Conservation (phyloP, 1,140 invertebrate genomes). For the Zaprionus tsacasi region DNA sequence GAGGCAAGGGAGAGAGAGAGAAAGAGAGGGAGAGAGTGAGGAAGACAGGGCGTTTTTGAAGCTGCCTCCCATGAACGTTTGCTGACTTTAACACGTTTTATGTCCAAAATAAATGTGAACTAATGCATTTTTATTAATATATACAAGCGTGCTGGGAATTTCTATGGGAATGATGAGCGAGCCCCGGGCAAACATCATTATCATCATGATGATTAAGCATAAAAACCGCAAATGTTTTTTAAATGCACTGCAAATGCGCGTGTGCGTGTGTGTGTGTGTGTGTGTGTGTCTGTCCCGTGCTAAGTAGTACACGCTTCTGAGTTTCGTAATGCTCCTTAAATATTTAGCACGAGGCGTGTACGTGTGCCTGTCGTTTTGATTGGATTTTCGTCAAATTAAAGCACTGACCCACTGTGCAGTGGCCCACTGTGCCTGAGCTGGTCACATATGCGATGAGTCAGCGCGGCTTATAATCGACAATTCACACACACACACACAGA, state of each 20-base stretch:
- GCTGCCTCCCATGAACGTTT: slow-evolving; percentile 51
- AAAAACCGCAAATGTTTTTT: slow-evolving; percentile 82
- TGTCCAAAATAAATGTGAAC: slow-evolving; percentile 81
- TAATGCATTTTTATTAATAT: slow-evolving; percentile 84
- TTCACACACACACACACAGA: slow-evolving; percentile 39
- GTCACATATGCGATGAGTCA: slow-evolving; percentile 43
- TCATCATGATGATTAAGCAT: slow-evolving; percentile 71
- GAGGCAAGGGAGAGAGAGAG: slow-evolving; percentile 30
- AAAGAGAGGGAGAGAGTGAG: background rate
- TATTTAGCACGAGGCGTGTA: slow-evolving; percentile 72
- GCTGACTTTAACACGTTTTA: slow-evolving; percentile 78
- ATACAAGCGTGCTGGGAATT: slow-evolving; percentile 82
- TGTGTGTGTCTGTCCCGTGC: slow-evolving; percentile 18
- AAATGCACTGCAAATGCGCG: slow-evolving; percentile 78
- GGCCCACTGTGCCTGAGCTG: background rate
- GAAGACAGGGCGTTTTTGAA: slow-evolving; percentile 28
- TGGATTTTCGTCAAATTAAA: slow-evolving; percentile 50
- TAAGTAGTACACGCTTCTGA: slow-evolving; percentile 61
- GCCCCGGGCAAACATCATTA: slow-evolving; percentile 26
- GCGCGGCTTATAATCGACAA: slow-evolving; percentile 48
- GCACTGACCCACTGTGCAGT: slow-evolving; percentile 25
- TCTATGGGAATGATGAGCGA: slow-evolving; percentile 31
- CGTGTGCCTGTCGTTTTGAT: slow-evolving; percentile 62
- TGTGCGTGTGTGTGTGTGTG: slow-evolving; percentile 7
- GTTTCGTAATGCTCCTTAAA: slow-evolving; percentile 62